These are phyloP conservation scores for Rhagonycha lutea DNA, from an alignment of 2,888 invertebrate genomes.

Conservation along the genomic window DNA sequence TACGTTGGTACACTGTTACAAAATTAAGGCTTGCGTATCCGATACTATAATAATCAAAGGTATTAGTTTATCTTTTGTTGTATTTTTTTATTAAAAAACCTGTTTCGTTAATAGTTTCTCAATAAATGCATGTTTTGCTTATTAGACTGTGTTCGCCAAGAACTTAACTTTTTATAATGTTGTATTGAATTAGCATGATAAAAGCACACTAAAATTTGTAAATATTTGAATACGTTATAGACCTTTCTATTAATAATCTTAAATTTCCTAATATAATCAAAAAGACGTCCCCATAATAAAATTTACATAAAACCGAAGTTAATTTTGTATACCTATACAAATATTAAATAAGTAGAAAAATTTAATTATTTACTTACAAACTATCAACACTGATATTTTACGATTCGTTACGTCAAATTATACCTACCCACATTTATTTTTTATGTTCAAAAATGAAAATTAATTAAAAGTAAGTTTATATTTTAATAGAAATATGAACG, in stretches of 20 bases:
- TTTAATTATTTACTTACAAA: background rate
- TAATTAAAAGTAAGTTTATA: constrained; percentile 12
- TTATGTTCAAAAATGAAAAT: constrained; percentile 9
- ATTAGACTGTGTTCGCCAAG: too few species aligned
- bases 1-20: too few species aligned
- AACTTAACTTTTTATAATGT: background rate
- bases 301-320: background rate
- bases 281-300: background rate
- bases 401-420: background rate
- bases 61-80: too few species aligned
- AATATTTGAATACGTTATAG: background rate
- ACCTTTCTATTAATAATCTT: background rate
- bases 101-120: too few species aligned
- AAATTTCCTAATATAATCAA: background rate
- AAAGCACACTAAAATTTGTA: background rate
- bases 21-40: too few species aligned
- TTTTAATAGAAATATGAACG: constrained; percentile 14
- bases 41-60: too few species aligned
- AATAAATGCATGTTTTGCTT: too few species aligned
- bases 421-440: background rate
- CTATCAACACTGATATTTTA: constrained; percentile 1
- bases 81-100: too few species aligned
- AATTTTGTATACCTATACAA: background rate
- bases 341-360: background rate
- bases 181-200: background rate